Conservation (phyloP, 1,140 invertebrate species). For the Heliconius eleuchia region DNA sequence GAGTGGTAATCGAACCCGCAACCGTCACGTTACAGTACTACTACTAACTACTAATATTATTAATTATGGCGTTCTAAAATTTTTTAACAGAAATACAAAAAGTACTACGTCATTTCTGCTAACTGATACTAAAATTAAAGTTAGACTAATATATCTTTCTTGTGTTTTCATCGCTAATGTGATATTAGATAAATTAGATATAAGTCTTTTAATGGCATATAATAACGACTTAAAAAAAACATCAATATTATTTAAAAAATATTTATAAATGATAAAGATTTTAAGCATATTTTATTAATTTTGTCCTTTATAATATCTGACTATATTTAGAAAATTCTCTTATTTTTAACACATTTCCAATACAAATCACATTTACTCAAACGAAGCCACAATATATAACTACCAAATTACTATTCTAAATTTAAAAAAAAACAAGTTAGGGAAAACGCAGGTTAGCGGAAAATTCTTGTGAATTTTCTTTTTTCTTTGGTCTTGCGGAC, state of each 20-base stretch:
- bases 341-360: not conserved
- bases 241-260: no score
- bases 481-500: constrained; percentile 26
- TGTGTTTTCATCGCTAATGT: not conserved
- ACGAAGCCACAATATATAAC: not conserved
- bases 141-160: not conserved
- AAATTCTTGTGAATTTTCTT: constrained; percentile 11
- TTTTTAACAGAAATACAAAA: no score
- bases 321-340: not conserved
- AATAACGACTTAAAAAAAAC: not conserved
- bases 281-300: not conserved
- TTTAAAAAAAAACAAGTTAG: not conserved
- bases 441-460: not conserved
- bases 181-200: not conserved
- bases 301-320: not conserved
- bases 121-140: not conserved
- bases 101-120: no score
- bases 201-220: not conserved
- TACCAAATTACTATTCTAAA: not conserved
- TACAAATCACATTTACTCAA: not conserved
- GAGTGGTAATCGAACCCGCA: no score
- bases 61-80: no score
- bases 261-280: no score
- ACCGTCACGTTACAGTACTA: no score
- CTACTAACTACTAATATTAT: no score